These are phyloP conservation scores for Zelostemma sp. DNA, from an alignment of 1,140 invertebrate genomes.

Conservation along the genomic window DNA sequence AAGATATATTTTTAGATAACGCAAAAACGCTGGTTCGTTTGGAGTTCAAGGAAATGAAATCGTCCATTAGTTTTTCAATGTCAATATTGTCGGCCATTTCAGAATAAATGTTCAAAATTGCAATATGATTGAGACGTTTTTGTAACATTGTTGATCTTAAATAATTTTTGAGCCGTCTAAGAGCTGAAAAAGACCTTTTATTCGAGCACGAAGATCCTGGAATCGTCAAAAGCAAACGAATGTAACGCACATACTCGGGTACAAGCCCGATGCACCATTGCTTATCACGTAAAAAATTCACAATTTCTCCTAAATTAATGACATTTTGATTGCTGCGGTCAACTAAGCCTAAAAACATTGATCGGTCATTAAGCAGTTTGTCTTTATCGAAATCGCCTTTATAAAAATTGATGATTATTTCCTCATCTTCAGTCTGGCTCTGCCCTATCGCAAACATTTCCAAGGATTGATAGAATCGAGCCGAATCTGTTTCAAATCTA, in stretches of 20 bases:
- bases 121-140: constrained; percentile 15
- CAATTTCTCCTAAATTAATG: not conserved
- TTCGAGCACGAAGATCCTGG: constrained; percentile 21
- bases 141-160: constrained; percentile 20
- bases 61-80: constrained; percentile 13
- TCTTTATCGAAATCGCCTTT: not conserved
- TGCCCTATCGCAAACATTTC: constrained; percentile 14
- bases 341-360: constrained; percentile 13
- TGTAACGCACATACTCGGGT: too few species aligned
- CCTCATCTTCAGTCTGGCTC: not conserved
- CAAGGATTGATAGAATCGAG: constrained; percentile 11
- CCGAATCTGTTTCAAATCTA: constrained; percentile 12
- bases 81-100: constrained; percentile 14
- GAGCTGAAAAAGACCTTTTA: constrained; percentile 17
- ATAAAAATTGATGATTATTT: constrained; percentile 7
- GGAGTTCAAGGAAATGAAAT: too few species aligned
- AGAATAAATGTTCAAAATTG: constrained; percentile 20
- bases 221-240: not conserved
- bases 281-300: not conserved
- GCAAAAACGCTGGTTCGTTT: too few species aligned
- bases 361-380: constrained; percentile 1
- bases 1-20: too few species aligned
- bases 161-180: constrained; percentile 25
- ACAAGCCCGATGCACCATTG: not conserved
- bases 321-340: constrained; percentile 14